These are phyloP conservation scores for Drosophila arizonae DNA, from an alignment of 1,140 invertebrate genomes.

Conservation along the genomic window DNA sequence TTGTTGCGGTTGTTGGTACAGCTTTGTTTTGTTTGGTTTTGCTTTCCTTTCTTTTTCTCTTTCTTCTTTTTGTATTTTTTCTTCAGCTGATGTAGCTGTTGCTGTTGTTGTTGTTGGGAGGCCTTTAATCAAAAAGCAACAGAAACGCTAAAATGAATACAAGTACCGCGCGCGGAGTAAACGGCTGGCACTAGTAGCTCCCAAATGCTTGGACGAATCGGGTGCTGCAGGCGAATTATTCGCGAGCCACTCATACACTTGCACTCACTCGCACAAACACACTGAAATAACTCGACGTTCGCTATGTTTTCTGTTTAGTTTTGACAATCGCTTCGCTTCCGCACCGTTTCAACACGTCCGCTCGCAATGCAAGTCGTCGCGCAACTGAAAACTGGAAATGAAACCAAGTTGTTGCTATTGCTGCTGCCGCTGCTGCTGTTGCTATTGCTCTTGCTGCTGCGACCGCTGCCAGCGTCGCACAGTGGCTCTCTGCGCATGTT, in stretches of 20 bases:
- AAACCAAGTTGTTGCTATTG: constrained; percentile 42
- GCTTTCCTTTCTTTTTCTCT: constrained; percentile 50
- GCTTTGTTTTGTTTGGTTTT: constrained; percentile 53
- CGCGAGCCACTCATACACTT: constrained; percentile 45
- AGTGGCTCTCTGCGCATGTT: constrained; percentile 8
- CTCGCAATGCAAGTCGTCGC: constrained; percentile 56
- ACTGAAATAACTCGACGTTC: constrained; percentile 37
- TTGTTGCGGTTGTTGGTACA: constrained; percentile 46
- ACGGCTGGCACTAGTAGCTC: constrained; percentile 21
- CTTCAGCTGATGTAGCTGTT: background rate
- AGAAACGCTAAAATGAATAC: constrained; percentile 48
- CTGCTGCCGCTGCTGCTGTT: constrained; percentile 33
- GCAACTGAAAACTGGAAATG: constrained; percentile 58
- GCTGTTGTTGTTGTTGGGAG: constrained; percentile 11
- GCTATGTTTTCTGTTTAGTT: constrained; percentile 30
- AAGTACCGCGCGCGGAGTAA: constrained; percentile 26
- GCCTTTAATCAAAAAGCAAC: constrained; percentile 54
- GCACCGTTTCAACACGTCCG: constrained; percentile 46
- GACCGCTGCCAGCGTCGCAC: constrained; percentile 29
- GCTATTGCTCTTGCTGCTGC: constrained; percentile 28
- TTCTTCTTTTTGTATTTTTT: background rate
- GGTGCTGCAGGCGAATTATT: constrained; percentile 59
- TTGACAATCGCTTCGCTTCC: constrained; percentile 18
- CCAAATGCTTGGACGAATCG: constrained; percentile 33
- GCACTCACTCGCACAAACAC: background rate